phyloP scores from a whole-genome alignment of 2,888 invertebrate species.

The Muscina levida region DNA sequence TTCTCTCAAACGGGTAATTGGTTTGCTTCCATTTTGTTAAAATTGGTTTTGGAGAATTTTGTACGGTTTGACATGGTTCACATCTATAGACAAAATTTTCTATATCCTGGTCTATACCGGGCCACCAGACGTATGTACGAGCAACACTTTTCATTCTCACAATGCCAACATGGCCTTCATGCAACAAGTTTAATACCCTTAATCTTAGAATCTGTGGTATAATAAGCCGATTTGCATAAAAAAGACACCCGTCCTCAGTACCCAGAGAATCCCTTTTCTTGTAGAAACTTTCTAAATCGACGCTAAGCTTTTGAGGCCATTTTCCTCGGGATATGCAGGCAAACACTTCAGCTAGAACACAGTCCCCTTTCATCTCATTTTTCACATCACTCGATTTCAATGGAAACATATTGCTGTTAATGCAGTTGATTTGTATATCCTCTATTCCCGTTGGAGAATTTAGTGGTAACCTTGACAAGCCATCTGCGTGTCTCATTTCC shows the following conservation, averaged over 20 bases:
- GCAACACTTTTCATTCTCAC: slow-evolving; percentile 71
- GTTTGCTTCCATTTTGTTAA: slow-evolving; percentile 41
- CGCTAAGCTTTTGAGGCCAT: slow-evolving; percentile 21
- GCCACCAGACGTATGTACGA: slow-evolving; percentile 71
- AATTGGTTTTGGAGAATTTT: slow-evolving; percentile 7
- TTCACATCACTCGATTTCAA: slow-evolving; percentile 28
- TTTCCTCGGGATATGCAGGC: neutral
- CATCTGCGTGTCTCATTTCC: slow-evolving; percentile 46
- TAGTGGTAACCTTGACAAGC: slow-evolving; percentile 44
- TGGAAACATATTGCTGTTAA: slow-evolving; percentile 9
- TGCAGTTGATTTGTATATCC: slow-evolving; percentile 20
- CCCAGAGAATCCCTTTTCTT: slow-evolving; percentile 40
- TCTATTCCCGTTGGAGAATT: slow-evolving; percentile 30
- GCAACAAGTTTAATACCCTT: slow-evolving; percentile 64
- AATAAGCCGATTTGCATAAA: slow-evolving; percentile 60
- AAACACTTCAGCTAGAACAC: slow-evolving; percentile 1
- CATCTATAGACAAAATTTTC: slow-evolving; percentile 68
- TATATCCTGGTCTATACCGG: slow-evolving; percentile 70
- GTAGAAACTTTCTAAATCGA: slow-evolving; percentile 36
- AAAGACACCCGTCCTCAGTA: slow-evolving; percentile 54
- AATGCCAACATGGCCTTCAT: slow-evolving; percentile 70
- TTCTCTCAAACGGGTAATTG: slow-evolving; percentile 60
- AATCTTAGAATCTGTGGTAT: slow-evolving; percentile 56
- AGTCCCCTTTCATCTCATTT: slow-evolving; percentile 29
- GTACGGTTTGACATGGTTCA: slow-evolving; percentile 31